Conservation (phyloP, 2,797 vertebrate species). For the Takifugu rubripes region DNA sequence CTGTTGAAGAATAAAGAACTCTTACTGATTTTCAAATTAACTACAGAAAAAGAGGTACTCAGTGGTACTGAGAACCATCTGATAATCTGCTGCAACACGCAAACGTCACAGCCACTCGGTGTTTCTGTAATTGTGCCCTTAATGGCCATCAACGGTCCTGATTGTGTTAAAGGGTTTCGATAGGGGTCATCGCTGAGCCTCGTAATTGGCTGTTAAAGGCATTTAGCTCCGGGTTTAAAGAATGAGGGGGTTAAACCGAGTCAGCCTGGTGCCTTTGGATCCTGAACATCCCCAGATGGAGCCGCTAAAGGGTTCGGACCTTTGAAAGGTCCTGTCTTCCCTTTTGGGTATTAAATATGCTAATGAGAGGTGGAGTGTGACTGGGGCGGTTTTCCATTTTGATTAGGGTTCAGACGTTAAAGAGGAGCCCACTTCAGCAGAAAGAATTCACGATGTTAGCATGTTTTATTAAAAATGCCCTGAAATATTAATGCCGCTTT, state of each 20-base stretch:
- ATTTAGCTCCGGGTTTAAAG: neutral
- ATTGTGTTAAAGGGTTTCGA: slow-evolving; percentile 29
- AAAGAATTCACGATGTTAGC: neutral
- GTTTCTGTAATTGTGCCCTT: slow-evolving; percentile 21
- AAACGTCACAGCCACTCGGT: neutral
- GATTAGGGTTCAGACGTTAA: neutral
- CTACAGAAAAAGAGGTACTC: slow-evolving; percentile 4
- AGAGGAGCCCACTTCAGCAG: neutral
- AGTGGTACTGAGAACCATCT: slow-evolving; percentile 17
- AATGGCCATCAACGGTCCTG: slow-evolving; percentile 2
- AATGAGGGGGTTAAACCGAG: neutral
- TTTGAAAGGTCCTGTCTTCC: slow-evolving; percentile 4
- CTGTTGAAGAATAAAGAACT: slow-evolving; percentile 1
- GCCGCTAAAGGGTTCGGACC: slow-evolving; percentile 11
- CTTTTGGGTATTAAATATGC: neutral
- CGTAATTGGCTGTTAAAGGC: slow-evolving; percentile 23
- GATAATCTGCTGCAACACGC: slow-evolving; percentile 20
- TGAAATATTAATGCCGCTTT: neutral
- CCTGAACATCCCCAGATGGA: slow-evolving; percentile 13
- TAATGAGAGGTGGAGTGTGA: slow-evolving; percentile 8
- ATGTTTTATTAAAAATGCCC: neutral
- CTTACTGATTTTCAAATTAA: neutral
- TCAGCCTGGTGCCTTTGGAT: slow-evolving; percentile 11
- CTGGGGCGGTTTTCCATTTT: neutral
- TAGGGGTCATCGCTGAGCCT: slow-evolving; percentile 12